Evolutionary conservation across 2,888 invertebrate genomes (phyloP), one percentile per base, ranked within the genome.

Genomic region (Caenorhabditis wallacei): DNA sequence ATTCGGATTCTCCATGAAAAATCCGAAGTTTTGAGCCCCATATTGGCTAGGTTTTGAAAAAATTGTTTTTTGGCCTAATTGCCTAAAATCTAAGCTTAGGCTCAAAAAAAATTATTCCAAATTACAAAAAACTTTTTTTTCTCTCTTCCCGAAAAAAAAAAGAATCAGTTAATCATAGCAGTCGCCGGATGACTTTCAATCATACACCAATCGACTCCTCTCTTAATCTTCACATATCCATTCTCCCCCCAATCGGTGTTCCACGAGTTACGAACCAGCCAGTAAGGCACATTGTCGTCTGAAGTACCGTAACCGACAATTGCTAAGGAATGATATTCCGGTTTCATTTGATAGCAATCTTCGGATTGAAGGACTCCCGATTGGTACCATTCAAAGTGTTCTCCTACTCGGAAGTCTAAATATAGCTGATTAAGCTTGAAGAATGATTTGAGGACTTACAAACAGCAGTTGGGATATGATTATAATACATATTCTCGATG

Each of bases 121-220:
- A 30, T 30, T 30, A 5, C 30, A 30, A 30, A 30, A 30, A 8
- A 4, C 40, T 16, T 40, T 13, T 2, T 40, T 40, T 11, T 11
- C 35, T 18, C 57, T 57, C 48, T n/a, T n/a, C n/a, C n/a, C n/a
- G n/a, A n/a, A n/a, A n/a, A n/a, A 30, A 30, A 30, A 30, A 30
- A 30, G 8, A 30, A 30, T 30, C 30, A 30, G 8, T 30, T 30
- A 46, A 74, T 74, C 48, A 74, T 74, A 0, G 54, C 80, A 46
- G 74, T 69, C 0, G 69, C 69, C 11, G 80, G 69, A 54, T 74
- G 54, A 26, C 53, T 69, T 26, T 80, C 74, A 54, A 80, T 80
- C n/a, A 59, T 48, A 54, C 80, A 80, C 68, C 69, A 80, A 48
- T 80, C 40, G 11, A 69, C 37, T 18, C 80, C 80, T 18, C 74